A percentile compares a stretch with the other conserved stretches of the same genome.
These are phyloP conservation scores for Caprella mutica DNA, from an alignment of 2,888 invertebrate genomes.

Conservation along the genomic window DNA sequence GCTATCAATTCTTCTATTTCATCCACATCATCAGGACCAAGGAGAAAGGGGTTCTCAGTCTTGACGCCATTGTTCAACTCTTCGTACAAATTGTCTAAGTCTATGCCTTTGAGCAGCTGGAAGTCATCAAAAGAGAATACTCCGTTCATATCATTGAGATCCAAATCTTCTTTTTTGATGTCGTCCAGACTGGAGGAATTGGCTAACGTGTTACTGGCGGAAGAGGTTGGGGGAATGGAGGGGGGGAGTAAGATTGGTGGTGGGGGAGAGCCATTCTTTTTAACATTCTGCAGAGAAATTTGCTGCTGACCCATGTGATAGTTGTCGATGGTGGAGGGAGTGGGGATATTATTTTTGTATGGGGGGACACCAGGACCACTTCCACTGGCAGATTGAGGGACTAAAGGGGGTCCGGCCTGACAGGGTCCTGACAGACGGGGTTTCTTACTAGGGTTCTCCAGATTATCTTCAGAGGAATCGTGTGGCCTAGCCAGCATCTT, in stretches of 20 bases:
- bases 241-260: slow-evolving; percentile 1
- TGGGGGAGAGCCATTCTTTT: slow-evolving; percentile 27
- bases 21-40: no score
- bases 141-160: no score
- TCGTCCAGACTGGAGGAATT: slow-evolving; percentile 11
- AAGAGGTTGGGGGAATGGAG: neutral
- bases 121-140: no score
- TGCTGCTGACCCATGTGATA: slow-evolving; percentile 33
- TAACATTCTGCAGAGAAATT: slow-evolving; percentile 23
- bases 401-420: slow-evolving; percentile 19
- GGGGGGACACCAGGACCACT: no score
- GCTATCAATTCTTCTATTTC: no score
- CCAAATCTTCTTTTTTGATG: neutral
- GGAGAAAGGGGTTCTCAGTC: no score
- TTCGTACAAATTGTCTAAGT: no score
- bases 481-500: slow-evolving; percentile 32
- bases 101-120: no score
- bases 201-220: slow-evolving; percentile 10
- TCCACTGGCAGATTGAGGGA: no score
- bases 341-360: no score
- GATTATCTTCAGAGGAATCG: slow-evolving; percentile 28
- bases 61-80: no score
- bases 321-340: no score
- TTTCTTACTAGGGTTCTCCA: slow-evolving; percentile 32
- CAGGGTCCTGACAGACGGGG: slow-evolving; percentile 10